Percentiles rank a stretch among this genome's conserved stretches.
These are phyloP conservation scores for Iselma pallidipennis DNA, from an alignment of 2,888 invertebrate genomes.

Conservation along the genomic window DNA sequence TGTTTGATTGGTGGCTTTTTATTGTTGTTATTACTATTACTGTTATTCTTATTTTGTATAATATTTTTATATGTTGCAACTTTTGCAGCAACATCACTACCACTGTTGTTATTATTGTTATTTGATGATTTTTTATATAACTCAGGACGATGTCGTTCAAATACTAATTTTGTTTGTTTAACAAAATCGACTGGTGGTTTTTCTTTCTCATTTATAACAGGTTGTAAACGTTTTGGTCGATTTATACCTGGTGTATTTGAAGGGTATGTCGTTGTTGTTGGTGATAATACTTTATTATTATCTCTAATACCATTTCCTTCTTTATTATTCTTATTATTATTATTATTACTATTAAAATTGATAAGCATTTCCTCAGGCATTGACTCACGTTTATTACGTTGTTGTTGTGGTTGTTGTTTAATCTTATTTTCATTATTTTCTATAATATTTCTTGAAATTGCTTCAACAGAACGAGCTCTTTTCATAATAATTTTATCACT, in stretches of 20 bases:
- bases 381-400: slow-evolving; percentile 50
- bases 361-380: slow-evolving; percentile 59
- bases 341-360: slow-evolving; percentile 48
- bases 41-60: slow-evolving; percentile 57
- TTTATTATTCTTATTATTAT: slow-evolving; percentile 34
- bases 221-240: slow-evolving; percentile 65
- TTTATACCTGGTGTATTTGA: slow-evolving; percentile 50
- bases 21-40: not conserved
- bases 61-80: slow-evolving; percentile 67
- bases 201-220: slow-evolving; percentile 72
- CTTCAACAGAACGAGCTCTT: slow-evolving; percentile 85
- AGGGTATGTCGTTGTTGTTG: not conserved
- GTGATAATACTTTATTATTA: not conserved
- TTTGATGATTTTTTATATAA: slow-evolving; percentile 59
- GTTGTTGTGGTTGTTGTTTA: slow-evolving; percentile 29
- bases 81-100: slow-evolving; percentile 67
- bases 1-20: slow-evolving; percentile 55
- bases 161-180: slow-evolving; percentile 81
- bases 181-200: slow-evolving; percentile 89
- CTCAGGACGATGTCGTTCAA: slow-evolving; percentile 69
- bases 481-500: slow-evolving; percentile 65
- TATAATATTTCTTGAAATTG: slow-evolving; percentile 69
- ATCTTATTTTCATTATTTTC: slow-evolving; percentile 23
- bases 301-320: not conserved
- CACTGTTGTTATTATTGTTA: slow-evolving; percentile 40